A percentile compares a stretch with the other conserved stretches of the same genome.
Evolutionary conservation across 2,888 invertebrate genomes (phyloP).

Genomic region (Iselma pallidipennis): DNA sequence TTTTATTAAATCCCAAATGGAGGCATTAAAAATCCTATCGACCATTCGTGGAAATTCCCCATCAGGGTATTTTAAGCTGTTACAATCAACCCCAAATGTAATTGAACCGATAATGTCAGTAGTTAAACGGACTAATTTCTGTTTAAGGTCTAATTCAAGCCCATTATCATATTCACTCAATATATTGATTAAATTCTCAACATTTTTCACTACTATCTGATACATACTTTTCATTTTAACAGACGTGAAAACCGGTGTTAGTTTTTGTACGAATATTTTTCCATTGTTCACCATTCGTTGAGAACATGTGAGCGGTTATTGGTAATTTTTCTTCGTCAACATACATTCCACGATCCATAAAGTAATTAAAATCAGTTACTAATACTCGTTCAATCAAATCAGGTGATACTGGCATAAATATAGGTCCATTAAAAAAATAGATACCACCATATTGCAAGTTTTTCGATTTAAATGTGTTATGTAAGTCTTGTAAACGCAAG

Average conservation of each 20-base stretch:
- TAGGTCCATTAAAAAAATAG: constrained; percentile 21
- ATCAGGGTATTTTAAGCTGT: constrained; percentile 11
- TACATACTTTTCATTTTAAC: constrained; percentile 16
- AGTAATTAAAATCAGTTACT: constrained; percentile 17
- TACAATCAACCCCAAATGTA: constrained; percentile 12
- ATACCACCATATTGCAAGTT: constrained; percentile 13
- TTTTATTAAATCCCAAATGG: constrained; percentile 9
- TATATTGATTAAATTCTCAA: constrained; percentile 6
- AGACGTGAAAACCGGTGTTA: constrained; percentile 11
- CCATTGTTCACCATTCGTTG: constrained; percentile 14
- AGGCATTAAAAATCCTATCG: constrained; percentile 3
- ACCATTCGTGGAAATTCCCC: constrained; percentile 1
- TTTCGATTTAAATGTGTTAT: constrained; percentile 11
- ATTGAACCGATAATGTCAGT: constrained; percentile 10
- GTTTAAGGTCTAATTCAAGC: constrained; percentile 9
- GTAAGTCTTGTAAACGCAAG: constrained; percentile 1
- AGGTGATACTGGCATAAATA: constrained; percentile 13
- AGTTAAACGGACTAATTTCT: constrained; percentile 3
- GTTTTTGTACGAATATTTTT: constrained; percentile 6
- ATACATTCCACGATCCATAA: constrained; percentile 15
- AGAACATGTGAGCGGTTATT: constrained; percentile 10
- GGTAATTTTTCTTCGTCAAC: constrained; percentile 8
- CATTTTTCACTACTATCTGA: constrained; percentile 4
- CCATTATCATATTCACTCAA: neutral
- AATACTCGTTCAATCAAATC: constrained; percentile 14